Evolutionary conservation across 2,888 invertebrate genomes (phyloP), one percentile per base, ranked within the genome.

Genomic region (Pyrochroa serraticornis): DNA sequence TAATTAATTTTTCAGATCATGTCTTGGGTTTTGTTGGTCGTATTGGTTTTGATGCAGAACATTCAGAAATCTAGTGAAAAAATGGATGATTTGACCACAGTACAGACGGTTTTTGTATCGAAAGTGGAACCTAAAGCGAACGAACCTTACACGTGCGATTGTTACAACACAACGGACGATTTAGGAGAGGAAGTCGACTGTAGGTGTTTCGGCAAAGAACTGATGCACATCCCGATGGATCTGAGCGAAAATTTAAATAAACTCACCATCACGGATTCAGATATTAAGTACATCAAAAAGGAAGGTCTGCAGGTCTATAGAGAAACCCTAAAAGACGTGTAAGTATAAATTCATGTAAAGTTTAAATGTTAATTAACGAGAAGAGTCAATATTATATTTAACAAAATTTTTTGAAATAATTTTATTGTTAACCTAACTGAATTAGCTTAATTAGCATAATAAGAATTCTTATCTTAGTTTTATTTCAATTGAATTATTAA

Each of bases 271-370:
- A 75, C 76, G 5, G 75, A 79, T 63, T 71, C 77, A 7, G 71
- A 75, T 41, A 75, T 80, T 3, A 70, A 53, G 36, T 63, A 65
- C 41, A 66, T 80, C 7, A 68, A 63, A 3, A 72, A 64, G 35
- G 68, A 69, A 59, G 72, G 73, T 3, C 70, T 79, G 38, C 71
- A 77, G 49, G 71, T 74, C 0, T 80, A 80, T 53, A 74, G 70
- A 43, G 60, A 59, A n/a, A 72, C 72, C 2, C 55, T 80, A n/a
- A 71, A 70, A 58, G 80, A 80, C 42, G 71, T 80, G 79, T 79
- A 71, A 77, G 79, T 76, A 39, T 14, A 31, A 12, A 41, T n/a
- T 12, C 22, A 37, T 36, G 6, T 2, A 30, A 39, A n/a, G n/a
- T n/a, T n/a, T n/a, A n/a, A n/a, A n/a, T n/a, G n/a, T n/a, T n/a